Evolutionary conservation across 2,888 invertebrate genomes (phyloP), one percentile per base, ranked within the genome.

Genomic region (Aradus depressus): DNA sequence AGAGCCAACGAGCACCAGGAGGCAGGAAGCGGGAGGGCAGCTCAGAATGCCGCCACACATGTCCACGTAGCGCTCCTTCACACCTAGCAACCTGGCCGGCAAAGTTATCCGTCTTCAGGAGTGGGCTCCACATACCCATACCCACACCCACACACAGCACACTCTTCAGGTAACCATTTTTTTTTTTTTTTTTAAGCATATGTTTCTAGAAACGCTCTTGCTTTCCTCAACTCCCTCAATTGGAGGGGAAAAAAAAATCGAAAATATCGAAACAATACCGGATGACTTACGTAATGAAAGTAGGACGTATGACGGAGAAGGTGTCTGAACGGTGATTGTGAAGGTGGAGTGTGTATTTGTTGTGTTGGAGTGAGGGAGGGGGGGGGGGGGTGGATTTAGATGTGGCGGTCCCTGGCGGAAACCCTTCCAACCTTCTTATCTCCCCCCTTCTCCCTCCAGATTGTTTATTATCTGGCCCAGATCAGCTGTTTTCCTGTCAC

Each of bases 401-500:
- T n/a, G 48, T 48, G 48, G 48, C 48, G 48, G 32, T 19, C 18
- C 48, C 14, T 22, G 16, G 26, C 35, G 44, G 44, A 6, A 19
- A 31, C 3, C 21, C 32, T 14, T 6, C 4, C 31, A 48, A 48
- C 26, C 38, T 28, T 38, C 48, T 48, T 48, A 48, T 38, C 48
- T 39, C 26, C 38, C 32, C 48, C 48, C 48, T 48, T 48, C 37
- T 38, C 48, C 21, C 26, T 48, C 32, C 48, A 37, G 44, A 47
- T 47, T 47, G 47, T 47, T 47, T 37, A 38, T 47, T 47, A 47
- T 47, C 47, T 37, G 25, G 47, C n/a, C n/a, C n/a, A n/a, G 47
- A 47, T 47, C 47, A 47, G 47, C 47, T 47, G 47, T 37, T 47
- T n/a, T n/a, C n/a, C n/a, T n/a, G n/a, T n/a, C n/a, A n/a, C n/a